Evolutionary conservation across 2,113 vertebrate genomes (phyloP), one percentile per base, ranked within the genome.

Genomic region (Pachyramphus minor): DNA sequence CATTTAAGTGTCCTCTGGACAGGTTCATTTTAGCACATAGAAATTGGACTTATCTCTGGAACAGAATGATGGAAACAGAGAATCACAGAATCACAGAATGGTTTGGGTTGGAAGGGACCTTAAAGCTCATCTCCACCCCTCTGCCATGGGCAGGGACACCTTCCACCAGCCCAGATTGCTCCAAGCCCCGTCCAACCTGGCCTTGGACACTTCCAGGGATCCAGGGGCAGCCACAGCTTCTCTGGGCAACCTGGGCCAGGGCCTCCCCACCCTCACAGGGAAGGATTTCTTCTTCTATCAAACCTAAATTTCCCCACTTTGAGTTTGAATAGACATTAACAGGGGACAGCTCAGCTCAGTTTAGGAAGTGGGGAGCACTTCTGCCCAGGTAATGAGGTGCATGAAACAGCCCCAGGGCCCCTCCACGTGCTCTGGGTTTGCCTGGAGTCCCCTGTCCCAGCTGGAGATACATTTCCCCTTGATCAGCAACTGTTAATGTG

Each of bases 401-500:
- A 41, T 45, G 21, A 6, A 55, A 10, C 11, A 68, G 47, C 47
- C 16, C 66, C 11, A 9, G 5, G 35, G 39, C 22, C 55, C 20
- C 21, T 72, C 74, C 84, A 14, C 0, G 0, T 20, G 22, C 33
- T 27, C 28, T 27, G 25, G 39, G 9, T n/a, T 77, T 75, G 42
- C 33, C 56, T 63, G 20, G 19, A 58, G 66, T 23, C 30, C 7
- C 50, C 53, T 81, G 69, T 71, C 41, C 23, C 16, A 11, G 9
- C 3, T 33, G 27, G 37, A 42, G 8, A 7, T 12, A 6, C 25
- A 6, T 59, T 78, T 72, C n/a, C 74, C 49, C 44, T 82, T 42
- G 27, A 14, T 60, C 52, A 49, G 66, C 1, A 0, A 0, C 1
- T 11, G 58, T 58, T 82, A 52, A 87, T 17, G 23, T 1, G 5